phyloP scores from a whole-genome alignment of 1,140 invertebrate species.

The Diorhabda carinulata region DNA sequence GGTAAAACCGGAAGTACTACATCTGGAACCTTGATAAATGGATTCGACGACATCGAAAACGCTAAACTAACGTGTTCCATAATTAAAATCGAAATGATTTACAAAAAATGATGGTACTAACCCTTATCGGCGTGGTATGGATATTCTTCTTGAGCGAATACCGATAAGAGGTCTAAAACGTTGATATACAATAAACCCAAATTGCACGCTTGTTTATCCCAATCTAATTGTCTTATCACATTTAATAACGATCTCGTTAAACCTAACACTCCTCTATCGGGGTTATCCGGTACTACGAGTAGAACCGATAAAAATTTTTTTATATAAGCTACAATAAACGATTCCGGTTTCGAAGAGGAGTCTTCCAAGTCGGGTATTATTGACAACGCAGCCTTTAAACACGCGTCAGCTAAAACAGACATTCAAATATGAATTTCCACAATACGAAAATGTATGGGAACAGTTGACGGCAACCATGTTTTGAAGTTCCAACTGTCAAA shows the following conservation, averaged over 20 bases:
- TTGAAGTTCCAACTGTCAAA: no score
- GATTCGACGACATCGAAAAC: no score
- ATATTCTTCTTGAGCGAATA: conserved; percentile 72
- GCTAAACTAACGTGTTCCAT: no score
- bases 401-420: conserved; percentile 74
- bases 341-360: conserved; percentile 71
- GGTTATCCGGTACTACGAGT: conserved; percentile 84
- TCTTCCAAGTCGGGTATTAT: conserved; percentile 76
- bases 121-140: conserved; percentile 79
- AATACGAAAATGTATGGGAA: no score
- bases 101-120: conserved; percentile 17
- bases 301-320: conserved; percentile 80
- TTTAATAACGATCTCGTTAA: conserved; percentile 72
- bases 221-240: conserved; percentile 64
- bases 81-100: neutral
- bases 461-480: no score
- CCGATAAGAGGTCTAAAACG: conserved; percentile 70
- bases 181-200: conserved; percentile 64
- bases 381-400: conserved; percentile 82
- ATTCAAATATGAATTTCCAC: neutral
- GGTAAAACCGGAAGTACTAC: no score
- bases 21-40: no score
- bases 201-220: conserved; percentile 55
- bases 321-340: conserved; percentile 67
- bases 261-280: conserved; percentile 77